Conservation (phyloP, 2,888 invertebrate genomes). For the Capitulum mitella region DNA sequence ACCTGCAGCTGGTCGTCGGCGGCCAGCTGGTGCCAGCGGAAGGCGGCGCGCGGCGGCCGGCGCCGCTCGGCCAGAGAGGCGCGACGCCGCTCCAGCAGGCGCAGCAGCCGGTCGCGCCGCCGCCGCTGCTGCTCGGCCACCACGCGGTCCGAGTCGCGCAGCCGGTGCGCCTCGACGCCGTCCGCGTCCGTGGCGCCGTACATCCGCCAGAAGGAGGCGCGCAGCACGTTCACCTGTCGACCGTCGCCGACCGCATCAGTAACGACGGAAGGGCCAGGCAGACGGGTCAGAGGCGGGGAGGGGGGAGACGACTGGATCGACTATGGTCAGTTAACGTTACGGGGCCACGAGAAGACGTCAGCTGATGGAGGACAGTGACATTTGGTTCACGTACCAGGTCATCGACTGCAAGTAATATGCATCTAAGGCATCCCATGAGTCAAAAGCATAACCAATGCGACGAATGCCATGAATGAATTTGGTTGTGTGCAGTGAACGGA, state of each 20-base stretch:
- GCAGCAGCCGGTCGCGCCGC: neutral
- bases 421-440: no score
- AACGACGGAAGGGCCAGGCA: no score
- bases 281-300: no score
- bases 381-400: no score
- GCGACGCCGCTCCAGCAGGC: neutral
- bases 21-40: neutral
- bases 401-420: no score
- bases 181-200: neutral
- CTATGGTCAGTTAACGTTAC: no score
- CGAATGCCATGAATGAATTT: no score
- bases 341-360: no score
- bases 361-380: no score
- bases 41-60: neutral
- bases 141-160: neutral
- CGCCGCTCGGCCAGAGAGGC: neutral
- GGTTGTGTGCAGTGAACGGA: no score
- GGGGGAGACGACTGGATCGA: no score
- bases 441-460: no score
- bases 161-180: neutral
- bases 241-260: neutral
- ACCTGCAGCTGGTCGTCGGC: neutral
- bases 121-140: neutral
- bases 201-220: constrained; percentile 7
- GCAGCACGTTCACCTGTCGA: constrained; percentile 10